A percentile compares a stretch with the other conserved stretches of the same genome.
Conservation (phyloP, 1,140 invertebrate genomes). For the Drosophila navojoa region DNA sequence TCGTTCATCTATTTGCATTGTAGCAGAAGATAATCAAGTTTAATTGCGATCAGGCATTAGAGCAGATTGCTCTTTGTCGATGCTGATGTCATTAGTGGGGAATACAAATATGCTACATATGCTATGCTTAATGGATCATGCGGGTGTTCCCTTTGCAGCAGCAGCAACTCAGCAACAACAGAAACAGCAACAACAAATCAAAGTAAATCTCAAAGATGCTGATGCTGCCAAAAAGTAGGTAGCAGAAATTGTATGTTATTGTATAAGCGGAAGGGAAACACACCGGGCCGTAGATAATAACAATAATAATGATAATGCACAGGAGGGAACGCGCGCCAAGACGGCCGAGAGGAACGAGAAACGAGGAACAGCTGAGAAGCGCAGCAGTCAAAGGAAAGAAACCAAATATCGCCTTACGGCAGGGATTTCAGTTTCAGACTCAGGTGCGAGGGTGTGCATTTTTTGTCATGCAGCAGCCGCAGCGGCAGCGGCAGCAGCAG, state of each 20-base stretch:
- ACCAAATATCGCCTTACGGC: slow-evolving; percentile 48
- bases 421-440: slow-evolving; percentile 62
- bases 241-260: slow-evolving; percentile 80
- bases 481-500: slow-evolving; percentile 13
- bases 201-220: slow-evolving; percentile 48
- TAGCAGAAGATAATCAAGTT: too few species aligned
- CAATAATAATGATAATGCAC: slow-evolving; percentile 61
- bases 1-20: too few species aligned
- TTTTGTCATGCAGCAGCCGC: slow-evolving; percentile 46
- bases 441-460: slow-evolving; percentile 75
- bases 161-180: slow-evolving; percentile 9
- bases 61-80: slow-evolving; percentile 17
- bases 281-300: slow-evolving; percentile 81
- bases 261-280: slow-evolving; percentile 70
- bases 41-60: neutral
- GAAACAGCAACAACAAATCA: slow-evolving; percentile 46
- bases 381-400: slow-evolving; percentile 25
- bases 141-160: slow-evolving; percentile 51
- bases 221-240: slow-evolving; percentile 49
- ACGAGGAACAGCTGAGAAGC: slow-evolving; percentile 47
- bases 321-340: slow-evolving; percentile 65
- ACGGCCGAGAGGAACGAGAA: slow-evolving; percentile 24
- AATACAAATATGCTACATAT: slow-evolving; percentile 71
- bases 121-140: slow-evolving; percentile 41
- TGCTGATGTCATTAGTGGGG: slow-evolving; percentile 62